These are phyloP conservation scores for Sebastes itinus DNA, from an alignment of 2,797 vertebrate species.

Conservation along the genomic window DNA sequence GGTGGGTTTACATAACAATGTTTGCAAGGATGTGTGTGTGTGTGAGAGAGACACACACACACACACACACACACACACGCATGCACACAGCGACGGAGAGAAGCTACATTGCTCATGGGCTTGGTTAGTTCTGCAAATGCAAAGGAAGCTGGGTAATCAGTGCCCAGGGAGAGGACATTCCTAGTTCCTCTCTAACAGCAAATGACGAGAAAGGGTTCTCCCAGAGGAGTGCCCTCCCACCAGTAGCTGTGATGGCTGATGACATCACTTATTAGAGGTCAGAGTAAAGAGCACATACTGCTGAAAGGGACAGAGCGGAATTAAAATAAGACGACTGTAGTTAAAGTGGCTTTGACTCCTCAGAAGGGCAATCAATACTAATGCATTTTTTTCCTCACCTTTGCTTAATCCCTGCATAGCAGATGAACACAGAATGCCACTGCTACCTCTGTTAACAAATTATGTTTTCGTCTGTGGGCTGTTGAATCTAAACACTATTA, in stretches of 20 bases:
- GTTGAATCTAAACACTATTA: not conserved
- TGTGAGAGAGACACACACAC: not conserved
- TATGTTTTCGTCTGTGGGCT: not conserved
- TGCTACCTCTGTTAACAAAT: conserved; percentile 9
- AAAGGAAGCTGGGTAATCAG: conserved; percentile 34
- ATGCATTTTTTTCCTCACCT: conserved; percentile 32
- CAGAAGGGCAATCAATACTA: conserved; percentile 64
- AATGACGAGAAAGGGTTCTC: conserved; percentile 45
- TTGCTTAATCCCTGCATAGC: conserved; percentile 20
- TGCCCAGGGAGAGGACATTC: conserved; percentile 67
- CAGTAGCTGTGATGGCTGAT: conserved; percentile 54
- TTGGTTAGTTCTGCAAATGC: conserved; percentile 38
- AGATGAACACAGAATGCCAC: conserved; percentile 24
- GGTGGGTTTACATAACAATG: conserved; percentile 40
- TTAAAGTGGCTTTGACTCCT: conserved; percentile 65
- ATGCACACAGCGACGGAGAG: not conserved
- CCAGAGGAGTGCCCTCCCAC: conserved; percentile 49
- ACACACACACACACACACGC: not conserved
- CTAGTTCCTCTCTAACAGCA: conserved; percentile 41
- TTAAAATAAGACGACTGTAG: conserved; percentile 57
- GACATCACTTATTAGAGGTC: conserved; percentile 74
- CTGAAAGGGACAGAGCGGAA: conserved; percentile 67
- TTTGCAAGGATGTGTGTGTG: not conserved
- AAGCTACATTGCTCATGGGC: conserved; percentile 31
- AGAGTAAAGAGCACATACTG: conserved; percentile 59